Evolutionary conservation across 2,888 invertebrate species (phyloP).

Genomic region (Oasisia sp.): DNA sequence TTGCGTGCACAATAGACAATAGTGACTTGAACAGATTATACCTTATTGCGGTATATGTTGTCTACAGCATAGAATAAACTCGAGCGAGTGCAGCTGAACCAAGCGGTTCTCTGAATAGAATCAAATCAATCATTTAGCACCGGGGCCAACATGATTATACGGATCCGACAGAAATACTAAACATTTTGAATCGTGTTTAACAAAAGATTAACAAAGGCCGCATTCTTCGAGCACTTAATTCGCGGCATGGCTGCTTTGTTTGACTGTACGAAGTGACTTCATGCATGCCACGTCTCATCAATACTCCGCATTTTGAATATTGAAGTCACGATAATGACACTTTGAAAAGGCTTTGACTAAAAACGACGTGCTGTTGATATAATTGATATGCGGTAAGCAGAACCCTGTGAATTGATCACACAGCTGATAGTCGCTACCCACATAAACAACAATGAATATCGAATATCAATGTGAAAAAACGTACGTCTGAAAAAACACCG

Average conservation of each 20-base stretch:
- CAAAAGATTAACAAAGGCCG: neutral
- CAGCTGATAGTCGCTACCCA: neutral
- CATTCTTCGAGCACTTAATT: neutral
- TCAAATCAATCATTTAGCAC: conserved; percentile 14
- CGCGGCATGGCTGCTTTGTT: neutral
- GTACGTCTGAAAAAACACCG: neutral
- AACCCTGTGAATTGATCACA: neutral
- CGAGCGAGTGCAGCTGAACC: neutral
- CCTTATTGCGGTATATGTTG: neutral
- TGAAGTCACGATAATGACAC: conserved; percentile 10
- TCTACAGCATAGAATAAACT: neutral
- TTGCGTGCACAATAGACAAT: neutral
- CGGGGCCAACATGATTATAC: neutral
- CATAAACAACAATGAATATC: conserved; percentile 13
- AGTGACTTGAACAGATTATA: neutral
- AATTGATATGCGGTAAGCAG: neutral
- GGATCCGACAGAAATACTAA: neutral
- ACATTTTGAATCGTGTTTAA: conserved; percentile 14
- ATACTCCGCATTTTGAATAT: neutral
- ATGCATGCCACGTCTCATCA: neutral
- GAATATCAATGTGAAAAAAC: conserved; percentile 7
- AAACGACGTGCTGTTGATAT: neutral
- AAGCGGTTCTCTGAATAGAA: neutral
- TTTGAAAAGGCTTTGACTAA: conserved; percentile 5
- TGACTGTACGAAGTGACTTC: conserved; percentile 13